phyloP scores from a whole-genome alignment of 2,888 invertebrate genomes.

The Brachypalpus laphriformis region DNA sequence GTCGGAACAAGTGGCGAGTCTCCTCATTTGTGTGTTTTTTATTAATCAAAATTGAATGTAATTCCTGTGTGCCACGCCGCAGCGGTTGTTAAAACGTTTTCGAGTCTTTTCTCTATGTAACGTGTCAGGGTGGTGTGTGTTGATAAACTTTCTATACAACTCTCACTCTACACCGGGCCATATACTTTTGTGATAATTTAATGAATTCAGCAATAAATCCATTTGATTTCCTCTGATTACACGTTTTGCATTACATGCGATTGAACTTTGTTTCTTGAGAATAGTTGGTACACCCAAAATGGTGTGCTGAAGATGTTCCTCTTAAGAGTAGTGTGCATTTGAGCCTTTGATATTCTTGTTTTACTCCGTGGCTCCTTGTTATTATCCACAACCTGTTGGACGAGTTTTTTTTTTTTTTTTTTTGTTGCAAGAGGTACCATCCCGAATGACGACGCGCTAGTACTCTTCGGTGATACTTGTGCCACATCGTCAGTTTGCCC shows the following conservation, averaged over 20 bases:
- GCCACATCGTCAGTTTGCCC: constrained; percentile 63
- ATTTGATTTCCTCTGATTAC: constrained; percentile 21
- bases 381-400: constrained; percentile 69
- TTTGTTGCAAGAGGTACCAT: constrained; percentile 41
- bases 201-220: constrained; percentile 48
- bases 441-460: constrained; percentile 7
- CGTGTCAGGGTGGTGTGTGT: constrained; percentile 52
- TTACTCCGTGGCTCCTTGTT: constrained; percentile 28
- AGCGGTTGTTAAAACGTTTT: constrained; percentile 29
- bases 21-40: constrained; percentile 15
- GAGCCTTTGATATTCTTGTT: constrained; percentile 9
- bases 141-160: constrained; percentile 49
- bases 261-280: constrained; percentile 33
- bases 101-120: constrained; percentile 31
- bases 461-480: constrained; percentile 22
- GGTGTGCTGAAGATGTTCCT: background rate
- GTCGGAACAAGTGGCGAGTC: constrained; percentile 19
- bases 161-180: background rate
- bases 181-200: constrained; percentile 33
- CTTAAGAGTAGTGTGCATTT: constrained; percentile 29
- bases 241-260: background rate
- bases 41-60: constrained; percentile 61
- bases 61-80: constrained; percentile 45
- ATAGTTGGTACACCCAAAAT: background rate
- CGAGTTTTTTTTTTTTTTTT: constrained; percentile 40